A percentile compares a stretch with the other conserved stretches of the same genome.
Conservation (phyloP, 2,113 vertebrate species). For the Lathamus discolor region DNA sequence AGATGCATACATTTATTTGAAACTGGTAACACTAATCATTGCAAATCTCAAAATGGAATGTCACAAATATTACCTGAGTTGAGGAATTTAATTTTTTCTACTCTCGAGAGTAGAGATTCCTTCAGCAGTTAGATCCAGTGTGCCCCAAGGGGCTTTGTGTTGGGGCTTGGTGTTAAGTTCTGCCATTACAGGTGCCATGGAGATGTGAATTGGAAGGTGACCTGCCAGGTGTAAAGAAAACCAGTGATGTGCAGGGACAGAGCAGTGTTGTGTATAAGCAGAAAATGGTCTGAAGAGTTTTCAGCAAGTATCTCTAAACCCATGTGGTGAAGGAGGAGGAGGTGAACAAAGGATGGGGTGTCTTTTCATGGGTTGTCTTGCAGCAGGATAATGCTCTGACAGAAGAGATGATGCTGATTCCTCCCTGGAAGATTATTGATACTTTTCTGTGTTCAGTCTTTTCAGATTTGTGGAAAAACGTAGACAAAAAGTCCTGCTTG, state of each 20-base stretch:
- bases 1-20: not conserved
- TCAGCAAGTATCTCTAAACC: not conserved
- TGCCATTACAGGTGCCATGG: not conserved
- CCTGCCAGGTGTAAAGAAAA: not conserved
- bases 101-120: not conserved
- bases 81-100: not conserved
- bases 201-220: not conserved
- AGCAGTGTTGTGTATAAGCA: not conserved
- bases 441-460: not conserved
- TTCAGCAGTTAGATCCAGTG: not conserved
- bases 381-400: not conserved
- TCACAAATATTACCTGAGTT: not conserved
- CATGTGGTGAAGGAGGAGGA: not conserved
- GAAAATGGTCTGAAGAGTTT: not conserved
- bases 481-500: not conserved
- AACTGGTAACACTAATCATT: not conserved
- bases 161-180: not conserved
- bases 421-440: not conserved
- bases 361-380: not conserved
- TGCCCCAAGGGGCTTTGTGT: rapidly evolving
- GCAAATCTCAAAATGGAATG: not conserved
- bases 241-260: not conserved
- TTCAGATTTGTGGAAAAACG: not conserved
- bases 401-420: not conserved
- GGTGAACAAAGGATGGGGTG: not conserved